Base-by-base conservation (phyloP, 2,113 vertebrate genomes). In the Kobus ellipsiprymnus region DNA sequence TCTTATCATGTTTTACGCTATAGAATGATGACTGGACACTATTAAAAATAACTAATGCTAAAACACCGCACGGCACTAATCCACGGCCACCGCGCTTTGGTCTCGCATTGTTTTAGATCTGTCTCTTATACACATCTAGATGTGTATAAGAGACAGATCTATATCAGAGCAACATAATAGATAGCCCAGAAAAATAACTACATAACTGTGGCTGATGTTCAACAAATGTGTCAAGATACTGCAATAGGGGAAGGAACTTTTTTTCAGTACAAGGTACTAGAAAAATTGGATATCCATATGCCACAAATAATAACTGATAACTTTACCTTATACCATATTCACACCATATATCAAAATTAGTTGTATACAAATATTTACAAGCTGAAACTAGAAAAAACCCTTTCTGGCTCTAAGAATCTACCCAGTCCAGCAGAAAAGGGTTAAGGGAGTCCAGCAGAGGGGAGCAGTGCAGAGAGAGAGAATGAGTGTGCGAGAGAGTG, bases 41-140 rank as follows among this genome's bases (percentile, higher is more conserved):
- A 30, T 36, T 64, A 54, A 74, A 60, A 50, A 57, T 17, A 94
- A 71, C 85, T 48, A 29, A 25, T 5, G 27, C 62, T 15, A 16
- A 30, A 11, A 12, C 21, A 14, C 0, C 36, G 27, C 48, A 16
- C 2, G 5, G 30, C 87, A 2, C 1, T 4, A 60, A 21, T 9
- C 15, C 55, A 6, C 4, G 6, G 64, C 87, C 48, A 27, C 36
- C 6, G 36, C 60, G 44, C 59, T 40, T 29, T 0, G 77, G 36
- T 59, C 87, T 60, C n/a, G 77, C 92, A 91, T 95, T 97, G 95
- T 96, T 87, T 30, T 16, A 62, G 60, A 40, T n/a, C n/a, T n/a
- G n/a, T n/a, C n/a, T n/a, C n/a, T n/a, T n/a, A n/a, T n/a, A n/a
- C n/a, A n/a, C n/a, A n/a, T n/a, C n/a, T n/a, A n/a, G n/a, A n/a